Evolutionary conservation across 2,888 invertebrate species (phyloP).

Genomic region (Nysson spinosus): DNA sequence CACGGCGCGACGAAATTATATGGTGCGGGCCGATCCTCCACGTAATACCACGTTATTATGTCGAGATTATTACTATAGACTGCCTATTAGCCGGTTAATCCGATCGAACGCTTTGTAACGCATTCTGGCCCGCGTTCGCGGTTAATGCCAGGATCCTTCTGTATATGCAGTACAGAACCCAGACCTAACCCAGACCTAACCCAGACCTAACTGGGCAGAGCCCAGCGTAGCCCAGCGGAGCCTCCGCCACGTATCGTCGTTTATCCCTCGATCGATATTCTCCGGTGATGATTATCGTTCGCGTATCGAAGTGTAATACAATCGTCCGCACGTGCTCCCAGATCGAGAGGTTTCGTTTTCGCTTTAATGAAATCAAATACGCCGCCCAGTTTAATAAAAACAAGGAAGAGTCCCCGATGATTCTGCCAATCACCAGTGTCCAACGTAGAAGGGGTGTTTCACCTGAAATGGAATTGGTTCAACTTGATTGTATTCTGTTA

Average conservation of each 20-base stretch:
- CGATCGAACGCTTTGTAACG: constrained; percentile 68
- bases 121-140: constrained; percentile 57
- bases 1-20: constrained; percentile 70
- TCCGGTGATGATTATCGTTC: constrained; percentile 4
- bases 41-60: constrained; percentile 72
- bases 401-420: background rate
- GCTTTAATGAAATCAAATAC: constrained; percentile 21
- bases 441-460: too few species aligned
- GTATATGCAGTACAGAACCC: too few species aligned
- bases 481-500: too few species aligned
- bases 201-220: too few species aligned
- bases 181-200: too few species aligned
- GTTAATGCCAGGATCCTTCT: constrained; percentile 51
- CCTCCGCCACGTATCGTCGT: constrained; percentile 27
- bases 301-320: constrained; percentile 22
- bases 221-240: too few species aligned
- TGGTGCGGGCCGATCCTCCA: constrained; percentile 60
- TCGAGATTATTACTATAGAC: constrained; percentile 70
- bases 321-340: constrained; percentile 39
- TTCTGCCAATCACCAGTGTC: background rate
- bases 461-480: too few species aligned
- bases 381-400: background rate
- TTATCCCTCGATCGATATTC: constrained; percentile 47
- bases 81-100: constrained; percentile 66
- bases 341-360: constrained; percentile 30